These are phyloP conservation scores for Pseudomugil gertrudae DNA, from an alignment of 2,797 vertebrate species.

Conservation along the genomic window DNA sequence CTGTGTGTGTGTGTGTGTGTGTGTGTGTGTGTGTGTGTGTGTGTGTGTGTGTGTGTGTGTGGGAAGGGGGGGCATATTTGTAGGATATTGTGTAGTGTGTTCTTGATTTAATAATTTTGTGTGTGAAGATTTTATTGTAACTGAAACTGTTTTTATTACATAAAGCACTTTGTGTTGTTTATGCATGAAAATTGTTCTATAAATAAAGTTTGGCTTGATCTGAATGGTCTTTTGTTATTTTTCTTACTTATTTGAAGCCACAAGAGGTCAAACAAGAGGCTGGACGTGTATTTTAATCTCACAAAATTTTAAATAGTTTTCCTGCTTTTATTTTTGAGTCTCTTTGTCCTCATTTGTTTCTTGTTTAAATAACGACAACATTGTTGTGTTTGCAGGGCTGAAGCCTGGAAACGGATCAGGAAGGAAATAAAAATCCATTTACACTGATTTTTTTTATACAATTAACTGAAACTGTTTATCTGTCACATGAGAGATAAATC, in stretches of 20 bases:
- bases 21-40: too few relatives aligned
- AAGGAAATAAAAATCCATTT: conserved; percentile 48
- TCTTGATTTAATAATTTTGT: too few relatives aligned
- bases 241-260: neutral
- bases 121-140: too few relatives aligned
- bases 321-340: conserved; percentile 48
- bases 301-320: too few relatives aligned
- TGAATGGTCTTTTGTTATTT: neutral
- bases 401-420: conserved; percentile 71
- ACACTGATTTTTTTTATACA: conserved; percentile 18
- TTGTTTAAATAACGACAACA: neutral
- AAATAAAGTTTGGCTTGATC: too few relatives aligned
- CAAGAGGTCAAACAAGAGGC: conserved; percentile 58
- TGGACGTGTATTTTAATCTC: conserved; percentile 72
- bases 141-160: too few relatives aligned
- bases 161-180: too few relatives aligned
- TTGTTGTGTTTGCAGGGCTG: conserved; percentile 48
- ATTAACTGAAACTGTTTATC: neutral
- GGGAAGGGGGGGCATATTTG: too few relatives aligned
- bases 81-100: too few relatives aligned
- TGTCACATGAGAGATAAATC: neutral
- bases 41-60: too few relatives aligned
- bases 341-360: neutral
- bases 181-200: too few relatives aligned
- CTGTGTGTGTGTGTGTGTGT: too few relatives aligned